Evolutionary conservation across 1,140 invertebrate genomes (phyloP).

Genomic region (Trissolcus basalis): DNA sequence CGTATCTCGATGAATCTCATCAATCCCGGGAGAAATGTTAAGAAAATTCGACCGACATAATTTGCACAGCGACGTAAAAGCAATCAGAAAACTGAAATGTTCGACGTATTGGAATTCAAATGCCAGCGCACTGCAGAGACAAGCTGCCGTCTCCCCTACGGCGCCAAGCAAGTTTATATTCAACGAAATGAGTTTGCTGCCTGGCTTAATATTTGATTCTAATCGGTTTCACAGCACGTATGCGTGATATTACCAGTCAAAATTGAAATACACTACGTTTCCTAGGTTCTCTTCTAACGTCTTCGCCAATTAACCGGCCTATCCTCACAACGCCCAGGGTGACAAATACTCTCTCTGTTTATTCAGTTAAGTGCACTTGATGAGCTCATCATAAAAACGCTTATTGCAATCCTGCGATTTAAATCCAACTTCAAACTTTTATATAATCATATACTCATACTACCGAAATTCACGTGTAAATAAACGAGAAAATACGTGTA

Average conservation of each 20-base stretch:
- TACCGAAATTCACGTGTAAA: too few relatives aligned
- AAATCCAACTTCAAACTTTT: too few relatives aligned
- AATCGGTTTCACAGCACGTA: constrained; percentile 43
- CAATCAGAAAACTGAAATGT: constrained; percentile 38
- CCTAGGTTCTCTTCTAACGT: constrained; percentile 23
- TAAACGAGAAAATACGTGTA: too few relatives aligned
- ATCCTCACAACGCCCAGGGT: constrained; percentile 1
- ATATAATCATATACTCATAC: too few relatives aligned
- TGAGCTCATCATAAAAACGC: too few relatives aligned
- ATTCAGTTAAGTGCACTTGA: not conserved
- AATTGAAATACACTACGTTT: constrained; percentile 44
- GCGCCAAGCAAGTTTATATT: constrained; percentile 45
- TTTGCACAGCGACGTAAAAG: constrained; percentile 11
- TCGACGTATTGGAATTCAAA: constrained; percentile 51
- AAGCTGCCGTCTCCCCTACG: constrained; percentile 31
- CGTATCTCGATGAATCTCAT: too few relatives aligned
- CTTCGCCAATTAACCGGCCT: constrained; percentile 27
- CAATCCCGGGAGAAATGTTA: not conserved
- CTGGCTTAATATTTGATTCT: constrained; percentile 49
- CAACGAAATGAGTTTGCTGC: constrained; percentile 52
- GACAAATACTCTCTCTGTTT: not conserved
- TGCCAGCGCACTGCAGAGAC: constrained; percentile 25
- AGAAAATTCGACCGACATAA: constrained; percentile 21
- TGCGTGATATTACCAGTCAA: constrained; percentile 39
- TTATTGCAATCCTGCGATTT: too few relatives aligned